phyloP scores from a whole-genome alignment of 1,140 invertebrate species.

The Diuraphis noxia region DNA sequence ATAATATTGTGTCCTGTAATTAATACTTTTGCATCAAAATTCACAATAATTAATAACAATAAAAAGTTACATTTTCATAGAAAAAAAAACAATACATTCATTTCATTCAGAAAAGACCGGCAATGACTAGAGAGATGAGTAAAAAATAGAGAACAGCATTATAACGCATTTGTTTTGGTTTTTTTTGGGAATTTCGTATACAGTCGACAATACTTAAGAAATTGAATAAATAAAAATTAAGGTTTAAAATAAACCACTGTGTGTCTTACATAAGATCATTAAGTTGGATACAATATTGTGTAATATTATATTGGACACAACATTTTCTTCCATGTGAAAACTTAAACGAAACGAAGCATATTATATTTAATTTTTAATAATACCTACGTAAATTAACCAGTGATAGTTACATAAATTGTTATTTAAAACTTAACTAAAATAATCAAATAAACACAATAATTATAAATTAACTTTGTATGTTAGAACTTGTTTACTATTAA shows the following conservation, averaged over 20 bases:
- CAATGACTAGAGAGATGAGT: conserved; percentile 45
- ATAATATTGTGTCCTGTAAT: conserved; percentile 35
- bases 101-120: conserved; percentile 19
- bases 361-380: conserved; percentile 18
- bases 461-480: conserved; percentile 29
- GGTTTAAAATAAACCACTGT: neutral
- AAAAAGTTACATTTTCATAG: conserved; percentile 44
- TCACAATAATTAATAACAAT: conserved; percentile 48
- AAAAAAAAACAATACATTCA: conserved; percentile 42
- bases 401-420: conserved; percentile 32
- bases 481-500: conserved; percentile 11
- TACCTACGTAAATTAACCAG: conserved; percentile 11
- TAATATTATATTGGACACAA: conserved; percentile 17
- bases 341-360: conserved; percentile 33
- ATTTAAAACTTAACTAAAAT: conserved; percentile 46
- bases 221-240: neutral
- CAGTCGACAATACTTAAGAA: neutral
- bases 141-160: conserved; percentile 24
- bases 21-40: conserved; percentile 44
- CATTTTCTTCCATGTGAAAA: conserved; percentile 32
- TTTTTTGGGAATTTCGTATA: conserved; percentile 15
- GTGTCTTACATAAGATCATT: neutral
- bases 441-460: neutral
- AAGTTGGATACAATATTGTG: too few species aligned
- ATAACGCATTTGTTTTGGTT: neutral